Evolutionary conservation across 2,797 vertebrate species (phyloP), one percentile per base, ranked within the genome.

Genomic region (Macropodus opercularis): DNA sequence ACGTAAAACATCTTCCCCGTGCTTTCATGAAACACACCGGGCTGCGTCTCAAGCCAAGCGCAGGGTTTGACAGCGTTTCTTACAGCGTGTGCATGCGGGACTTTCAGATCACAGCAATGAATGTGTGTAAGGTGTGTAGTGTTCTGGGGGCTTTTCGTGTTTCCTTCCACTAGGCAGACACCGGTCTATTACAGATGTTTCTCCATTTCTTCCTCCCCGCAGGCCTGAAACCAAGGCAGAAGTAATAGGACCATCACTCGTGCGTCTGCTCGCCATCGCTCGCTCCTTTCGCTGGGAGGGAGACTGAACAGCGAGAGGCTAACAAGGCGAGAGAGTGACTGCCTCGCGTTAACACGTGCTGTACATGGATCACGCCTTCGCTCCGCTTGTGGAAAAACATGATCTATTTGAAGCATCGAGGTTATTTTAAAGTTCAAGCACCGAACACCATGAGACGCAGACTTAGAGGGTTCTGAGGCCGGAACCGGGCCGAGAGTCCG

Each of bases 231-330:
- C 59, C 63, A 81, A 72, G 40, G 63, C 52, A 85, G 53, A 63
- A 60, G 54, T 78, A 78, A 83, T 80, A 51, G 66, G 58, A 79
- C 71, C 77, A 66, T 71, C 69, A 68, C 46, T 82, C 56, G 53
- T 56, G 51, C 67, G 26, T 71, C 39, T 63, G 29, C 15, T 63
- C 13, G 0, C 69, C 36, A 17, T 69, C 22, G 43, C 9, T 72
- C 39, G 56, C 48, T 66, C 18, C 21, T 51, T 64, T 56, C 0
- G 1, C 32, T 63, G 41, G 27, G 8, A 59, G 46, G 23, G 8
- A 52, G 43, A 65, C 6, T 2, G 2, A 63, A 54, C 61, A 74
- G 12, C n/a, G 15, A 62, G 50, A 69, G 23, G 64, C 67, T 73
- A 72, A 55, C 22, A n/a, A 52, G 34, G 17, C 48, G n/a, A 31